Conservation (phyloP, 2,888 invertebrate species). For the Lymantria monacha region DNA sequence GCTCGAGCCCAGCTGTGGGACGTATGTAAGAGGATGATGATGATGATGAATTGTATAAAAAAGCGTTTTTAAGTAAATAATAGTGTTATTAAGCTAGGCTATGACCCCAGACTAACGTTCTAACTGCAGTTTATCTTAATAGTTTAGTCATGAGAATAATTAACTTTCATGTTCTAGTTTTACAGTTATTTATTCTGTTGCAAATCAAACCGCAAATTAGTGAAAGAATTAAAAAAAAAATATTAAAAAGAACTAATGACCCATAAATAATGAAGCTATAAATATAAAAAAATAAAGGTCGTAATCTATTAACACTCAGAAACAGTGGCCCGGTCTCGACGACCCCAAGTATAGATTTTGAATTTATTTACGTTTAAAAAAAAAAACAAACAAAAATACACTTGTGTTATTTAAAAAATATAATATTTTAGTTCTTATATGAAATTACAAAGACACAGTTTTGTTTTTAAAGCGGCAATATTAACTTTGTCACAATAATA, state of each 20-base stretch:
- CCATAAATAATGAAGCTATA: slow-evolving; percentile 46
- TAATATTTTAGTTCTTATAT: slow-evolving; percentile 11
- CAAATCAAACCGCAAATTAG: slow-evolving; percentile 7
- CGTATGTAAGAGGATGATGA: no score
- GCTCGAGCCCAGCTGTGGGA: no score
- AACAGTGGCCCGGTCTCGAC: slow-evolving; percentile 61
- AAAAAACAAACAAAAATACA: not conserved
- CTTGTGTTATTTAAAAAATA: not conserved
- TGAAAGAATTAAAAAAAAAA: slow-evolving; percentile 9
- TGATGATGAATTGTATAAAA: no score
- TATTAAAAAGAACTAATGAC: slow-evolving; percentile 12
- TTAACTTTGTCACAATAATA: slow-evolving; percentile 17
- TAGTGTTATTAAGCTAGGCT: no score
- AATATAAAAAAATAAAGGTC: slow-evolving; percentile 34
- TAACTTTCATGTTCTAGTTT: not conserved
- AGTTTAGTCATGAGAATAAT: no score
- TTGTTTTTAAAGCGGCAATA: slow-evolving; percentile 6
- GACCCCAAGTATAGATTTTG: slow-evolving; percentile 60
- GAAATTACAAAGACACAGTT: not conserved
- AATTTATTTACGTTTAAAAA: slow-evolving; percentile 63
- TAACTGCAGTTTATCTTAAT: no score
- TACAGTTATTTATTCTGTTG: slow-evolving; percentile 3
- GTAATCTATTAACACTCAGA: slow-evolving; percentile 73
- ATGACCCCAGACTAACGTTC: no score
- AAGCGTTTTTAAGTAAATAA: no score